Evolutionary conservation across 2,113 vertebrate genomes (phyloP).

Genomic region (Fregata magnificens): DNA sequence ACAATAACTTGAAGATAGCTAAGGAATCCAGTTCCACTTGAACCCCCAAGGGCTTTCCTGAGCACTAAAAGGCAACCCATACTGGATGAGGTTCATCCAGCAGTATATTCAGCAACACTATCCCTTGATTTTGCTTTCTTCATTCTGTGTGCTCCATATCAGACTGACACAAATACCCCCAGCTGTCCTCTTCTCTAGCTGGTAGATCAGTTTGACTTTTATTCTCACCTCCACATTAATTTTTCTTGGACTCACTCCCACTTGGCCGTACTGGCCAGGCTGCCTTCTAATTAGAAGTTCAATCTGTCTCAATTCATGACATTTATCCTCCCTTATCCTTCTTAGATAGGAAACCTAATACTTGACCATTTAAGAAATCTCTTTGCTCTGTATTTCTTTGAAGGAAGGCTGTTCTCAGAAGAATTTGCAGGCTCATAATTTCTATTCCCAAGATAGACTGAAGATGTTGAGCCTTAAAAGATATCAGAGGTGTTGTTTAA

Average conservation of each 20-base stretch:
- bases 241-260: background rate
- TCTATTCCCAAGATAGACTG: background rate
- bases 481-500: background rate
- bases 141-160: no score
- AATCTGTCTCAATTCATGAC: background rate
- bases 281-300: background rate
- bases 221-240: background rate
- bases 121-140: background rate
- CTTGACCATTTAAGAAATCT: no score
- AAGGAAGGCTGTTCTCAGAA: background rate
- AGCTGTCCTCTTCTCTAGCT: background rate
- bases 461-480: background rate
- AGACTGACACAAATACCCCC: background rate
- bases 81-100: background rate
- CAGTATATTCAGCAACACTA: background rate
- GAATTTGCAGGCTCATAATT: background rate
- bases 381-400: no score
- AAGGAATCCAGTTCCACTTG: background rate
- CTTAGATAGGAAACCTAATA: background rate
- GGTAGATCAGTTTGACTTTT: background rate
- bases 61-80: background rate
- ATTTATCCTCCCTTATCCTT: background rate
- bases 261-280: background rate
- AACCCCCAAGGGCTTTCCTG: background rate
- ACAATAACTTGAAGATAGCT: no score